Evolutionary conservation across 2,888 invertebrate genomes (phyloP).

Genomic region (Caenorhabditis sp.): DNA sequence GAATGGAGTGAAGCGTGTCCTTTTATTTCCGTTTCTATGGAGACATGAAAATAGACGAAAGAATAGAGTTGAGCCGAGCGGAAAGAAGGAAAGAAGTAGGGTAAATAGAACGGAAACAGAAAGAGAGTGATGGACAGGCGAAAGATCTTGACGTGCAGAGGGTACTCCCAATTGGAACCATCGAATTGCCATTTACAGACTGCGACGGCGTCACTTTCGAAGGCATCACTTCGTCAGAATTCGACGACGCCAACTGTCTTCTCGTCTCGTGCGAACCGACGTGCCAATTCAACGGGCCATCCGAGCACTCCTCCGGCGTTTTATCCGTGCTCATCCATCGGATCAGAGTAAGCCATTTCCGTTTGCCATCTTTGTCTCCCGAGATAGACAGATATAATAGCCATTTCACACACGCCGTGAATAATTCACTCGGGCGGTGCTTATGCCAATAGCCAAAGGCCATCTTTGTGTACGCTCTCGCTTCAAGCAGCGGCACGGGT

Average conservation of each 20-base stretch:
- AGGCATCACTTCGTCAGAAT: slow-evolving; percentile 57
- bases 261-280: slow-evolving; percentile 60
- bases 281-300: slow-evolving; percentile 55
- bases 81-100: slow-evolving; percentile 13
- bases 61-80: slow-evolving; percentile 12
- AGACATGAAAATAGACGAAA: slow-evolving; percentile 15
- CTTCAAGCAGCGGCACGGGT: slow-evolving; percentile 12
- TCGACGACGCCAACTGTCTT: slow-evolving; percentile 64
- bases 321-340: slow-evolving; percentile 58
- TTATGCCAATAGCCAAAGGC: slow-evolving; percentile 15
- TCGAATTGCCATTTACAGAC: slow-evolving; percentile 57
- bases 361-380: not conserved
- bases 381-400: not conserved
- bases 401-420: slow-evolving; percentile 20
- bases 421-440: slow-evolving; percentile 35
- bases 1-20: slow-evolving; percentile 19
- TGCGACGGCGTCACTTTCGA: slow-evolving; percentile 67
- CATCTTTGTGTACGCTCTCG: slow-evolving; percentile 14
- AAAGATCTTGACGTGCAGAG: no score
- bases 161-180: not conserved
- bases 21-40: slow-evolving; percentile 53
- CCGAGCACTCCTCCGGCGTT: slow-evolving; percentile 52
- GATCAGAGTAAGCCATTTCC: slow-evolving; percentile 17
- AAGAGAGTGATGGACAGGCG: slow-evolving; percentile 4
- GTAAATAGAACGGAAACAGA: slow-evolving; percentile 12